phyloP scores from a whole-genome alignment of 2,888 invertebrate species.

The Brachyopa scutellaris region DNA sequence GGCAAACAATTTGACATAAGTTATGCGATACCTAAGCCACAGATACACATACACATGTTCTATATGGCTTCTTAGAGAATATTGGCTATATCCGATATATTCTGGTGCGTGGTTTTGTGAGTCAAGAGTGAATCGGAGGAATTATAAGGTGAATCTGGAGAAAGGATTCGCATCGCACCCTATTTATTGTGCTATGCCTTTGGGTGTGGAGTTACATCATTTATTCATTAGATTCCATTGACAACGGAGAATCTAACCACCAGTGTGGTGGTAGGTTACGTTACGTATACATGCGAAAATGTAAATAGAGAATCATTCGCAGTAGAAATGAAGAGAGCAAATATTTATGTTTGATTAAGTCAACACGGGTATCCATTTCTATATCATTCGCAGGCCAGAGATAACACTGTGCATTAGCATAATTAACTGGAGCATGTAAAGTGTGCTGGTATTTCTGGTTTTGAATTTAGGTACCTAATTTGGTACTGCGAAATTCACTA shows the following conservation, averaged over 20 bases:
- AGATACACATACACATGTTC: neutral
- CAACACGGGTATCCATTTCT: conserved; percentile 1
- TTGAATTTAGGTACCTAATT: neutral
- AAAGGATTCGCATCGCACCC: neutral
- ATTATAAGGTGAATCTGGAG: conserved; percentile 10
- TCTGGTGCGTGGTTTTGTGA: no score
- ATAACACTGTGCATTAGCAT: neutral
- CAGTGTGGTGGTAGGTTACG: no score
- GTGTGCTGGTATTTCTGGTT: neutral
- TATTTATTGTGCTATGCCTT: neutral
- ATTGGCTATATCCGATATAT: conserved; percentile 12
- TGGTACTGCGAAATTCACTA: no score
- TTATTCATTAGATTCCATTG: conserved; percentile 9
- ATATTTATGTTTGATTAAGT: conserved; percentile 35
- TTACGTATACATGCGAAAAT: no score
- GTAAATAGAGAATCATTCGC: neutral
- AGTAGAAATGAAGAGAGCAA: conserved; percentile 2
- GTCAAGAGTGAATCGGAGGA: neutral
- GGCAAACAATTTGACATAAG: conserved; percentile 31
- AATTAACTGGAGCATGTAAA: neutral
- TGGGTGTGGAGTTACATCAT: neutral
- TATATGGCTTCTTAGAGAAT: conserved; percentile 12
- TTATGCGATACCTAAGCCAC: conserved; percentile 14
- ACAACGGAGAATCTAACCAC: neutral
- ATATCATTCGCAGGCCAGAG: neutral